Percentiles rank a stretch among this genome's conserved stretches.
Evolutionary conservation across 2,113 vertebrate genomes (phyloP).

Genomic region (Onychorhynchus coronatus): DNA sequence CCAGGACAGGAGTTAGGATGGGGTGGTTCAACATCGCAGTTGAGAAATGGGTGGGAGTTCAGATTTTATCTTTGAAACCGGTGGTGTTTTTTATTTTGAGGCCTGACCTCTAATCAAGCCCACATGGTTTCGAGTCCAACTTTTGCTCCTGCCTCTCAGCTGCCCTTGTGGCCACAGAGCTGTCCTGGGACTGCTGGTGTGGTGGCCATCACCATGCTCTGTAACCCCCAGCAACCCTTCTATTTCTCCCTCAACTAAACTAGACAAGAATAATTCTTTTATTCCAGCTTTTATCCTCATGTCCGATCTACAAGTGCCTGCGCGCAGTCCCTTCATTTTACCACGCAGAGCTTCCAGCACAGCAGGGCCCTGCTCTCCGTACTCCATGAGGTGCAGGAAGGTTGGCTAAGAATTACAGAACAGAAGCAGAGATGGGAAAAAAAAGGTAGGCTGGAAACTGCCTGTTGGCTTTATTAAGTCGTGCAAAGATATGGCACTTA

Average conservation of each 20-base stretch:
- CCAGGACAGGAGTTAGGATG: rapidly evolving
- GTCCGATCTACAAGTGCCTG: not conserved
- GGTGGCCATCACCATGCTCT: rapidly evolving
- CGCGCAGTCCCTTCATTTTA: not conserved
- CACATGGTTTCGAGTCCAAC: not conserved
- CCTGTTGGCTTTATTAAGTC: not conserved
- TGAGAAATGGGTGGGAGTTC: not conserved
- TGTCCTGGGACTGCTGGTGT: rapidly evolving
- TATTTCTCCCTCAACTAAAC: not conserved
- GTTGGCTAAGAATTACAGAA: not conserved
- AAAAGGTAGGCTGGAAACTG: not conserved
- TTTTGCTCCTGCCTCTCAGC: not conserved
- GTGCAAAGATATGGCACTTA: not conserved
- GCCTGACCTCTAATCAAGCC: not conserved
- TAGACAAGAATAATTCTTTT: not conserved
- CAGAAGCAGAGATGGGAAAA: not conserved
- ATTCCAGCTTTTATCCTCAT: not conserved
- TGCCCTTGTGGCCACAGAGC: rapidly evolving
- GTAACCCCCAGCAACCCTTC: not conserved
- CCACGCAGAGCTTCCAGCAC: not conserved
- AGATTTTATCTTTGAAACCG: not conserved
- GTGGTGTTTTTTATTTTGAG: not conserved
- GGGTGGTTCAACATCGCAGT: not conserved
- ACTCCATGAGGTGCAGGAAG: not conserved
- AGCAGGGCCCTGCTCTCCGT: not conserved